Conservation (phyloP, 2,113 vertebrate genomes). For the Oryzias melastigma region DNA sequence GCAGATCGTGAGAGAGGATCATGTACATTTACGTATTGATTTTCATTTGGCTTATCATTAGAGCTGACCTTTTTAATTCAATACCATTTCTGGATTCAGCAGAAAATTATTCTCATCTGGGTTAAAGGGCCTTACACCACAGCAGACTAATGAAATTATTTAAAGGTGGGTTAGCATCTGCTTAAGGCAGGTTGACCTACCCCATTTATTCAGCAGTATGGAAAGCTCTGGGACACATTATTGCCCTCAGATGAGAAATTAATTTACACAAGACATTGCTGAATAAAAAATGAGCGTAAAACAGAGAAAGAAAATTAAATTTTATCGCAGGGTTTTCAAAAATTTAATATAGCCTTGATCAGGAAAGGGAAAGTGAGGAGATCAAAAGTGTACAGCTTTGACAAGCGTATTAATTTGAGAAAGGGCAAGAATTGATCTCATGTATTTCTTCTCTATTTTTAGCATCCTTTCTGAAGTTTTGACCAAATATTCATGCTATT, state of each 20-base stretch:
- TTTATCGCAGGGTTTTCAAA: constrained; percentile 22
- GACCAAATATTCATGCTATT: too few species aligned
- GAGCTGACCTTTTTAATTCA: constrained; percentile 47
- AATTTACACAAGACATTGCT: constrained; percentile 53
- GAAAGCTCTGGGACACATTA: constrained; percentile 44
- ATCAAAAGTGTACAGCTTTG: background rate
- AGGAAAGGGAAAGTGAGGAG: constrained; percentile 6
- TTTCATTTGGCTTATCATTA: constrained; percentile 50
- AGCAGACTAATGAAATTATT: constrained; percentile 48
- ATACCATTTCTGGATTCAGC: constrained; percentile 40
- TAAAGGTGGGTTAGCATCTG: constrained; percentile 52
- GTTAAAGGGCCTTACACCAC: constrained; percentile 19
- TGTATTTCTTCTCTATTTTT: too few species aligned
- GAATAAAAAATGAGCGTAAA: constrained; percentile 55
- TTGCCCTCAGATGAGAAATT: constrained; percentile 56
- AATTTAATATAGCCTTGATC: constrained; percentile 7
- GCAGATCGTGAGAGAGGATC: constrained; percentile 26
- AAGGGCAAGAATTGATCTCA: too few species aligned
- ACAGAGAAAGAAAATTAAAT: constrained; percentile 22
- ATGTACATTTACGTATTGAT: constrained; percentile 38
- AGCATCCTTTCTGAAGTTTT: too few species aligned
- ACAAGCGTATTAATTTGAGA: constrained; percentile 1
- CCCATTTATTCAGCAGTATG: constrained; percentile 48
- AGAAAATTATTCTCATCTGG: constrained; percentile 46
- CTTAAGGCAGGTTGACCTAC: constrained; percentile 57